phyloP scores from a whole-genome alignment of 1,140 invertebrate species.

The Drosophila pandora region DNA sequence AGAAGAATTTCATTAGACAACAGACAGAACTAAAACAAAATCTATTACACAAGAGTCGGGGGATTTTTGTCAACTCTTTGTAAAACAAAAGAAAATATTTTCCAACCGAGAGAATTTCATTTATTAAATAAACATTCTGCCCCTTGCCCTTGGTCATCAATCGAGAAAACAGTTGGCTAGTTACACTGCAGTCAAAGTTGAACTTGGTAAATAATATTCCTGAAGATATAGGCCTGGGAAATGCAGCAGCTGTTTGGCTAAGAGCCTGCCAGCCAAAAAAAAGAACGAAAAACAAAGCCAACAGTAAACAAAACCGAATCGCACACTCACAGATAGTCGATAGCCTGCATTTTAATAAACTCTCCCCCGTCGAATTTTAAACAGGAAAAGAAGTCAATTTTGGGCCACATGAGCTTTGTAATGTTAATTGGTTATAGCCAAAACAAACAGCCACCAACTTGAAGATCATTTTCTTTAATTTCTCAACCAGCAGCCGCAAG shows the following conservation, averaged over 20 bases:
- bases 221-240: slow-evolving; percentile 66
- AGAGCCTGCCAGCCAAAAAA: slow-evolving; percentile 38
- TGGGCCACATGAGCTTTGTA: slow-evolving; percentile 63
- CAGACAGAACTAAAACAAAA: slow-evolving; percentile 31
- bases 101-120: slow-evolving; percentile 31
- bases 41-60: not conserved
- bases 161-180: slow-evolving; percentile 45
- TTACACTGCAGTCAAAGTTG: slow-evolving; percentile 27
- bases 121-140: slow-evolving; percentile 73
- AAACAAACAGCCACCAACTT: slow-evolving; percentile 27
- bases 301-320: slow-evolving; percentile 36
- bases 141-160: slow-evolving; percentile 61
- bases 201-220: slow-evolving; percentile 51
- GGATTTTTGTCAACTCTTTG: slow-evolving; percentile 12
- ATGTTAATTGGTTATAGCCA: slow-evolving; percentile 69
- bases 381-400: slow-evolving; percentile 64
- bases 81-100: slow-evolving; percentile 51
- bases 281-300: slow-evolving; percentile 46
- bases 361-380: slow-evolving; percentile 5
- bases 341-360: slow-evolving; percentile 69
- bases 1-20: slow-evolving; percentile 33
- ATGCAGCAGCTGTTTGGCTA: slow-evolving; percentile 65
- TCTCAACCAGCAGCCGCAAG: slow-evolving; percentile 19
- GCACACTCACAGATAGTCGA: not conserved
- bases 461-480: slow-evolving; percentile 75